Base-by-base conservation (phyloP, 2,113 vertebrate species). In the Pituophis catenifer region DNA sequence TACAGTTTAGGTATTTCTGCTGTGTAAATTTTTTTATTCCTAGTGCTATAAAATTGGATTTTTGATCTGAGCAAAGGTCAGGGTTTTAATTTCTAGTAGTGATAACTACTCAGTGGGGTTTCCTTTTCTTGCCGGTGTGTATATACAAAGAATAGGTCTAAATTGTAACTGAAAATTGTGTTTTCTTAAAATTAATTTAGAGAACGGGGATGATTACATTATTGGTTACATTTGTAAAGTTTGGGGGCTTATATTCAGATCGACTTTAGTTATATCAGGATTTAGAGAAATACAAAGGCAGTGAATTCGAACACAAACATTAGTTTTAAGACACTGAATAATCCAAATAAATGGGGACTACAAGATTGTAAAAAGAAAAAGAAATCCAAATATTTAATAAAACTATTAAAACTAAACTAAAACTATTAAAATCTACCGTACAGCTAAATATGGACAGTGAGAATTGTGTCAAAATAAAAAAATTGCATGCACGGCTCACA, bases 51-150 rank as follows among this genome's bases (percentile, higher is more conserved):
- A 95, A 96, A 94, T 89, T 96, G 88, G 92, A 94, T 95, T 97
- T 97, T 95, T 97, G 94, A 96, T 95, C 93, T 93, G 58, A 93
- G 90, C 93, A 94, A 97, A 94, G 95, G 90, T 96, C 94, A 96
- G 92, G 88, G 33, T 65, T 96, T 97, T 96, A 89, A 94, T 96
- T 96, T 95, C 55, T 93, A 91, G 95, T 90, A 92, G 93, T 86
- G 58, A 94, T 95, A 94, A 91, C 95, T 93, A 94, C 88, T 95
- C 4, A 38, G 29, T 89, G 85, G n/a, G 62, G 58, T 92, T 23
- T 95, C 24, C 8, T 59, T 59, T 86, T 89, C 54, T 0, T 91
- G 85, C 89, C 93, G 90, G 92, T 53, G 7, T 59, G 33, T 70
- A 48, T 65, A 94, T 95, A 70, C 90, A 94, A 93, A 92, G 95